A percentile compares a stretch with the other conserved stretches of the same genome.
These are phyloP conservation scores for Mesitornis unicolor DNA, from an alignment of 2,113 vertebrate species.

Conservation along the genomic window DNA sequence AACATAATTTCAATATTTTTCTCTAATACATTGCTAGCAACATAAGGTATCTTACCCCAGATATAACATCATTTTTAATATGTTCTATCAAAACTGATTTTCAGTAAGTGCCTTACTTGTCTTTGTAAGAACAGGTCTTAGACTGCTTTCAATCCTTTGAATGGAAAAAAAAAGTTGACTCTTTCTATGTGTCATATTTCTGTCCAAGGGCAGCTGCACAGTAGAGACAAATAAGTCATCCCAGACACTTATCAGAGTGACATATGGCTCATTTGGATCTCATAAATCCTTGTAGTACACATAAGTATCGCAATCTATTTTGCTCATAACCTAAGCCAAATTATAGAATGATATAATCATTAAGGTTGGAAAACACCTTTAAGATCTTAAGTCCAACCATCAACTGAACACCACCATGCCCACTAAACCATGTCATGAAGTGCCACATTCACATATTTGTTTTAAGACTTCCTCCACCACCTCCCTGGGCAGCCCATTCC, in stretches of 20 bases:
- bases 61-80: not conserved
- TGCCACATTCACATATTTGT: too few relatives aligned
- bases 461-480: too few relatives aligned
- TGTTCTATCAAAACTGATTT: not conserved
- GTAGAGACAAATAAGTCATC: not conserved
- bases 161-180: not conserved
- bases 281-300: not conserved
- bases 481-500: too few relatives aligned
- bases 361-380: too few relatives aligned
- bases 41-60: rapidly evolving
- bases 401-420: too few relatives aligned
- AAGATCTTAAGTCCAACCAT: too few relatives aligned
- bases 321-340: not conserved
- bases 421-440: too few relatives aligned
- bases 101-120: not conserved
- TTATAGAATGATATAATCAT: too few relatives aligned
- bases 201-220: not conserved
- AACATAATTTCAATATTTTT: not conserved
- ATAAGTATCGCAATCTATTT: not conserved
- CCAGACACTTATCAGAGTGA: not conserved
- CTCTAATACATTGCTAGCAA: not conserved
- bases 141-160: not conserved
- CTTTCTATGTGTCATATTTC: not conserved
- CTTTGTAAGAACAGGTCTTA: not conserved
- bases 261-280: not conserved